phyloP scores from a whole-genome alignment of 2,888 invertebrate species.

The Drosophila picticornis region DNA sequence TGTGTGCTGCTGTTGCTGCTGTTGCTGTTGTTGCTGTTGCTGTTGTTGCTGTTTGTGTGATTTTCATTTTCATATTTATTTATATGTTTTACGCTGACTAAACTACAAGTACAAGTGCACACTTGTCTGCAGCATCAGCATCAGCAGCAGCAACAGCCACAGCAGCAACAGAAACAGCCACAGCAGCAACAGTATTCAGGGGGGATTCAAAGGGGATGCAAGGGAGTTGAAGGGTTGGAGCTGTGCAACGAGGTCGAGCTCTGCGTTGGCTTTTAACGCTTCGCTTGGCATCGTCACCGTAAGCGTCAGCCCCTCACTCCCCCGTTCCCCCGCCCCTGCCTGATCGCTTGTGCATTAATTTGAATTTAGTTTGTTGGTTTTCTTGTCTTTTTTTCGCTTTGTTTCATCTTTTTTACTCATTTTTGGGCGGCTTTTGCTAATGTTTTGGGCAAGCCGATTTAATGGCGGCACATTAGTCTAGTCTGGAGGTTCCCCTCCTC shows the following conservation, averaged over 20 bases:
- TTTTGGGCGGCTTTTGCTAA: slow-evolving; percentile 43
- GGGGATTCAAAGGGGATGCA: slow-evolving; percentile 15
- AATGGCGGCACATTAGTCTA: slow-evolving; percentile 65
- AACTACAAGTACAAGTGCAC: slow-evolving; percentile 76
- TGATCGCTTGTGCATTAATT: slow-evolving; percentile 67
- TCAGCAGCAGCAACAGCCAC: not conserved
- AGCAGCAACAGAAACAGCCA: not conserved
- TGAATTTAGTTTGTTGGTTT: slow-evolving; percentile 50
- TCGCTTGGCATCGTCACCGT: slow-evolving; percentile 48
- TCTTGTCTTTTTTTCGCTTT: slow-evolving; percentile 16
- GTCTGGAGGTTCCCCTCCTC: slow-evolving; percentile 13
- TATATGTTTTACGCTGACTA: slow-evolving; percentile 79
- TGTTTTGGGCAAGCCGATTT: slow-evolving; percentile 68
- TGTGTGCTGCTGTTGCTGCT: slow-evolving; percentile 31
- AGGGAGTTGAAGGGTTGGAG: slow-evolving; percentile 1
- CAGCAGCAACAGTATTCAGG: not conserved
- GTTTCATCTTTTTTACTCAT: not conserved
- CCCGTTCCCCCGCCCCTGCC: slow-evolving; percentile 3
- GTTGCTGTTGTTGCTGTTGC: slow-evolving; percentile 20
- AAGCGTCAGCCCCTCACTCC: not conserved
- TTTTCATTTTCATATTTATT: slow-evolving; percentile 77
- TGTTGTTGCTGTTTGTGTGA: slow-evolving; percentile 48
- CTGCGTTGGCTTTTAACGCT: slow-evolving; percentile 64
- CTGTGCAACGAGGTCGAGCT: slow-evolving; percentile 59
- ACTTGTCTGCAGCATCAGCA: slow-evolving; percentile 64